Base-by-base conservation (phyloP, 1,140 invertebrate genomes). In the Myzus persicae region DNA sequence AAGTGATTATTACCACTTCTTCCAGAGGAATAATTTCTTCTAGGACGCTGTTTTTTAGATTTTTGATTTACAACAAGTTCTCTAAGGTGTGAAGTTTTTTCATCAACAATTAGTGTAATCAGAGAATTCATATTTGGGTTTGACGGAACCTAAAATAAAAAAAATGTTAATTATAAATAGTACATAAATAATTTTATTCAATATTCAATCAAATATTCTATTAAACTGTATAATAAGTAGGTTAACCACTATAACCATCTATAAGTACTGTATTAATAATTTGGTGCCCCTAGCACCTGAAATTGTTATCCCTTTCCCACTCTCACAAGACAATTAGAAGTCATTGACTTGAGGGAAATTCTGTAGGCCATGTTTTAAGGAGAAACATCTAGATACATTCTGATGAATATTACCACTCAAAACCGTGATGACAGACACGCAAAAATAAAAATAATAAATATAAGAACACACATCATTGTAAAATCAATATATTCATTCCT, bases 81-180 rank as follows among this genome's bases (percentile, higher is more conserved):
- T 84, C 91, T 92, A 1, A 92, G n/a, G 31, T 92, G 91, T 84
- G 81, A 48, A 31, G 44, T 92, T 51, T 92, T 92, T 48, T 84
- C 11, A 51, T 42, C 44, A 38, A 48, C 46, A 84, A 92, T 40
- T 54, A 92, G 67, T 48, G 26, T 46, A 84, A 92, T 9, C 0
- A 26, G 5, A 46, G 91, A 92, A 26, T 5, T 36, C 22, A 84
- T 20, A 51, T 4, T 51, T 48, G 91, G 91, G 26, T 92, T 48
- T 9, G 8, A 6, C 14, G 91, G 91, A 38, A 92, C 20, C 91
- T 92, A 26, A 46, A 91, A 91, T 46, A 81, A 81, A 44, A n/a
- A 90, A 20, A 76, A 67, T 31, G 2, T 38, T 9, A 54, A 82
- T 14, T 36, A 67, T 76, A 76, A 76, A 76, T n/a, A 76, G 36